Evolutionary conservation across 2,797 vertebrate species (phyloP), one percentile per base, ranked within the genome.

Genomic region (Silurus lanzhouensis): DNA sequence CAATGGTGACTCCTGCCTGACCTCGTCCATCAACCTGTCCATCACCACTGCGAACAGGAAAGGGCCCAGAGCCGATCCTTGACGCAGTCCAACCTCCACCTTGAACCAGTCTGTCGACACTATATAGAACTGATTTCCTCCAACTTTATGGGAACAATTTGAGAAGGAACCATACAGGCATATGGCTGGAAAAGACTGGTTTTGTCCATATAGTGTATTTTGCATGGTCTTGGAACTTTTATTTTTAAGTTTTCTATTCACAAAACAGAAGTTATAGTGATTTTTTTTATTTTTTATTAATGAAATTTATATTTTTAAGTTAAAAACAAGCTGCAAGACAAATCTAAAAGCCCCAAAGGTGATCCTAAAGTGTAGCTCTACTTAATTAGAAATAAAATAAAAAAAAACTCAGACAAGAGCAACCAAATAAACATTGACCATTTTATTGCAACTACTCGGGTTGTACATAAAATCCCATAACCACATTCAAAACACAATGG

Each of bases 391-490:
- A 52, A 52, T 2, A 10, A 52, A 48, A 48, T 2, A 5, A 52
- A 52, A 52, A 7, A 52, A 52, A 52, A 7, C 48, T 10, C 5
- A 57, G 12, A 76, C 38, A 46, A 52, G 10, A 31, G 19, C 81
- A 14, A 19, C 5, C 6, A 9, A 55, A 82, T 67, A 66, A 85
- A 58, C 46, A 58, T 58, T 38, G 25, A 85, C 27, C 31, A 64
- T 85, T 87, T 85, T 87, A 87, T 87, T 87, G 83, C 84, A 87
- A 80, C 87, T 83, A 84, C 64, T 87, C 55, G 5, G 71, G 14
- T 76, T n/a, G 71, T 75, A 81, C 76, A 84, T 68, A 84, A 82
- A 85, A 83, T 46, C 72, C 72, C 58, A 68, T 27, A 81, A 81
- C 48, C 67, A 67, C 83, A 79, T 72, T 75, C 74, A 74, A 82